These are phyloP conservation scores for Uropetala carovei DNA, from an alignment of 2,888 invertebrate genomes.

Conservation along the genomic window DNA sequence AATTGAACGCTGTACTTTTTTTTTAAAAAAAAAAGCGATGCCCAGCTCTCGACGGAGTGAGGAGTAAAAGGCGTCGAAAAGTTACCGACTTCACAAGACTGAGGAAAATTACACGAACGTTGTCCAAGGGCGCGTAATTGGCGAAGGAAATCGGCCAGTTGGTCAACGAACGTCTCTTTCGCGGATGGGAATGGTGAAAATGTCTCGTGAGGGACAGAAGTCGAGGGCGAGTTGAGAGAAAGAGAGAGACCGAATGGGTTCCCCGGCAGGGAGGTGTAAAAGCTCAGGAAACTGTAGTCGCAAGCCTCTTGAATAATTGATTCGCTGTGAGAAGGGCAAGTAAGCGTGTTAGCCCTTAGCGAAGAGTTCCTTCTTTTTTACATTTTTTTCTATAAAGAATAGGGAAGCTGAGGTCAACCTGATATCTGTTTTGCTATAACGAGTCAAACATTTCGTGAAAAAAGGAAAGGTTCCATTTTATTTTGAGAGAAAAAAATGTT, in stretches of 20 bases:
- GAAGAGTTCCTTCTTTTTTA: neutral
- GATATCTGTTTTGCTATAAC: neutral
- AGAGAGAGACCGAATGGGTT: neutral
- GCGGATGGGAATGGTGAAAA: neutral
- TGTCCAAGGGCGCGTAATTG: neutral
- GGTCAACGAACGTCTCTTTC: neutral
- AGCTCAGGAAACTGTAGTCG: constrained; percentile 44
- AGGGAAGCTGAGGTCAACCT: neutral
- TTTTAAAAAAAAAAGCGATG: too few species aligned
- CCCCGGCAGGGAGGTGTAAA: constrained; percentile 31
- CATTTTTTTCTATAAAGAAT: neutral
- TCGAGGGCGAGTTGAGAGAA: neutral
- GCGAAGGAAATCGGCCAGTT: neutral
- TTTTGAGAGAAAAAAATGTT: neutral
- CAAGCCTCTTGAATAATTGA: constrained; percentile 53
- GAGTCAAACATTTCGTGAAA: neutral
- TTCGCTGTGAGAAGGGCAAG: neutral
- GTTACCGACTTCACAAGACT: neutral
- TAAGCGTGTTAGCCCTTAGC: constrained; percentile 11
- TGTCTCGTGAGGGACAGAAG: neutral
- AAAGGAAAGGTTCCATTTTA: neutral
- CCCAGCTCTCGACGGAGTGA: neutral
- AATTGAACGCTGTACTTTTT: neutral
- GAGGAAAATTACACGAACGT: neutral
- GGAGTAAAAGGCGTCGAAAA: neutral